Evolutionary conservation across 2,888 invertebrate species (phyloP).

Genomic region (Lydus trimaculatus): DNA sequence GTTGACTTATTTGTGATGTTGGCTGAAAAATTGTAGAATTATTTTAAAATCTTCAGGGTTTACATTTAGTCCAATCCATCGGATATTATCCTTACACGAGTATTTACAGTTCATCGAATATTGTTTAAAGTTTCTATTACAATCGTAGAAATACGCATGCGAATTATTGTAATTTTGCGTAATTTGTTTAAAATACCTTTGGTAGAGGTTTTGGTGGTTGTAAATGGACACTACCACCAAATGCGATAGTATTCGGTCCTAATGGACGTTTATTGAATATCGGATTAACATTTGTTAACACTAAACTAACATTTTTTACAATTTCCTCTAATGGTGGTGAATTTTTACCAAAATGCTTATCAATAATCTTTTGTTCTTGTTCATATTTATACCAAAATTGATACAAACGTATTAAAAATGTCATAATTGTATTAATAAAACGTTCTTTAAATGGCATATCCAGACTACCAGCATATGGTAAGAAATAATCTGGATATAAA

Average conservation of each 20-base stretch:
- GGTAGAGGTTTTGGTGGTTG: conserved; percentile 40
- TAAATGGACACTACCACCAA: conserved; percentile 45
- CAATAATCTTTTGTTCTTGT: not conserved
- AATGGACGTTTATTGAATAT: conserved; percentile 40
- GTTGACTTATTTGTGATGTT: no score
- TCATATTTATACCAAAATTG: not conserved
- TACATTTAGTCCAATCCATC: no score
- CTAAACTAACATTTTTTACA: conserved; percentile 36
- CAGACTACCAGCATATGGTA: conserved; percentile 26
- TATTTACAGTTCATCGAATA: no score
- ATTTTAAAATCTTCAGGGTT: no score
- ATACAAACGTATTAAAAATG: no score
- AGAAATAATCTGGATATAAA: conserved; percentile 45
- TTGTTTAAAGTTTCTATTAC: no score
- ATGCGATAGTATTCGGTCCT: conserved; percentile 41
- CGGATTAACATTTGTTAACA: conserved; percentile 45
- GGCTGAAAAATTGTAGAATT: no score
- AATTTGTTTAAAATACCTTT: conserved; percentile 24
- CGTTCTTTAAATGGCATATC: conserved; percentile 23
- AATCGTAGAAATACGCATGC: no score
- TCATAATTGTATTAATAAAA: conserved; percentile 7
- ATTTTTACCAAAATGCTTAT: conserved; percentile 40
- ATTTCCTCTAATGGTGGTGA: conserved; percentile 40
- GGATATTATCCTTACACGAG: no score
- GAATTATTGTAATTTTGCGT: no score